Percentiles rank a stretch among this genome's conserved stretches.
phyloP scores from a whole-genome alignment of 1,140 invertebrate species.

The Antheraea pernyi region DNA sequence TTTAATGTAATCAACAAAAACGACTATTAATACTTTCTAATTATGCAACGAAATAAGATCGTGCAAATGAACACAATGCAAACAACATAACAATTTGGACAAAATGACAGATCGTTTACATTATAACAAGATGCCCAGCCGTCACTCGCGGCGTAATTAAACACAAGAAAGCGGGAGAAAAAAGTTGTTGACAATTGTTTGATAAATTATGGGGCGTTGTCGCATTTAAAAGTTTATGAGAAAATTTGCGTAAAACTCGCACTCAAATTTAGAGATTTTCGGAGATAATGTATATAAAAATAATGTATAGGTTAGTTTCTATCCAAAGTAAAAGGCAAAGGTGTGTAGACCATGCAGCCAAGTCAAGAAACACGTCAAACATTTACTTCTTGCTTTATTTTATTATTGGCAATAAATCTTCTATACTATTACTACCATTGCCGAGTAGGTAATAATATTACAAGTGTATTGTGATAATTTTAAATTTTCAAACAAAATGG shows the following conservation, averaged over 20 bases:
- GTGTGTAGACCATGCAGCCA: too few species aligned
- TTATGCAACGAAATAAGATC: background rate
- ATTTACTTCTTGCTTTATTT: too few species aligned
- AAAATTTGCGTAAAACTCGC: background rate
- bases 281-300: background rate
- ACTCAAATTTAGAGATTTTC: background rate
- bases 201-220: background rate
- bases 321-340: too few species aligned
- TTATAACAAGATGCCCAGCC: slow-evolving; percentile 56
- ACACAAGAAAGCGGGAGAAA: slow-evolving; percentile 36
- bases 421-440: too few species aligned
- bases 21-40: background rate
- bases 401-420: too few species aligned
- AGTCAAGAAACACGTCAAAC: too few species aligned
- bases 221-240: background rate
- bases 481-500: too few species aligned
- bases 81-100: too few species aligned
- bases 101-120: slow-evolving; percentile 73
- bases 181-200: slow-evolving; percentile 2
- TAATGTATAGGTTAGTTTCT: too few species aligned
- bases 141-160: slow-evolving; percentile 65
- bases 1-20: too few species aligned
- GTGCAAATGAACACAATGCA: background rate
- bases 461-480: too few species aligned
- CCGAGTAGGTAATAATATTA: too few species aligned